Percentiles rank a stretch among this genome's conserved stretches.
Evolutionary conservation across 2,888 invertebrate species (phyloP).

Genomic region (Rotaria sp.): DNA sequence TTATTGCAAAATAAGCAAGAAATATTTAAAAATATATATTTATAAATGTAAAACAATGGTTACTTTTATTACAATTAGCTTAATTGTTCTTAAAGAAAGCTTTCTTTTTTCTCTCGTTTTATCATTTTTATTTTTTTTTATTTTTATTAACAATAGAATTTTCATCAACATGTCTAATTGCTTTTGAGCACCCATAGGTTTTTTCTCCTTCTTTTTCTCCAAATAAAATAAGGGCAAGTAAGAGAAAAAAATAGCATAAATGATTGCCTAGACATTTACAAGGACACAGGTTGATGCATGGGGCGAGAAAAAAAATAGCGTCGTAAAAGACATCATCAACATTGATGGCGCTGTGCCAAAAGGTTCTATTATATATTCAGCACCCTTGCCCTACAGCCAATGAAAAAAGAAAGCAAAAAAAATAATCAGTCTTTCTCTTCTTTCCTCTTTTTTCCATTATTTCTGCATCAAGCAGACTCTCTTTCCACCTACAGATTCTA

Average conservation of each 20-base stretch:
- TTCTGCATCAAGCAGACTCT: background rate
- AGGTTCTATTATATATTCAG: background rate
- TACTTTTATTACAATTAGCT: background rate
- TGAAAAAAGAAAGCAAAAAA: background rate
- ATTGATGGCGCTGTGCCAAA: background rate
- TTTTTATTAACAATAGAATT: background rate
- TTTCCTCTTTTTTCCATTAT: background rate
- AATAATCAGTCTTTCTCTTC: background rate
- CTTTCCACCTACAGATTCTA: background rate
- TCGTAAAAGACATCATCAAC: background rate
- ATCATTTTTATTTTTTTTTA: background rate
- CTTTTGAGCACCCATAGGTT: background rate
- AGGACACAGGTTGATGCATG: slow-evolving; percentile 7
- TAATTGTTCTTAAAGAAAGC: background rate
- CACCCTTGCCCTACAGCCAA: background rate
- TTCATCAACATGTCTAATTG: background rate
- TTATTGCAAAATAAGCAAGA: background rate
- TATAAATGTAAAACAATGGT: background rate
- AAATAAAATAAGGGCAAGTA: background rate
- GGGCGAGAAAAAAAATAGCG: background rate
- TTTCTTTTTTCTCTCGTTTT: background rate
- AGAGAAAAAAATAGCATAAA: background rate
- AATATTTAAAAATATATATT: background rate
- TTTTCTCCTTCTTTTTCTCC: background rate
- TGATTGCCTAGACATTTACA: background rate